phyloP scores from a whole-genome alignment of 1,140 invertebrate genomes.

The Drosophila arawakana region DNA sequence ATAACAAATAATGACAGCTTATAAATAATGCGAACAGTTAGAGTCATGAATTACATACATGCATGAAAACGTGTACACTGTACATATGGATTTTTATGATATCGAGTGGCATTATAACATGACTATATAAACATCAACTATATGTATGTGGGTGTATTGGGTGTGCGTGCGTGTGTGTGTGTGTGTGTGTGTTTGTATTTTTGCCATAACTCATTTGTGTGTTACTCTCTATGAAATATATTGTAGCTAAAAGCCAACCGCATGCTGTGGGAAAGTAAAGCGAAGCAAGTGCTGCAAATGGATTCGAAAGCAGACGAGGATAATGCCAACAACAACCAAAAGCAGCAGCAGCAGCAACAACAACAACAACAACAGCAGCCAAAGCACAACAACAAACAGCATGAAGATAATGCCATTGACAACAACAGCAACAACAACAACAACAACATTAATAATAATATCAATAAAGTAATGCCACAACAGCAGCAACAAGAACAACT shows the following conservation, averaged over 20 bases:
- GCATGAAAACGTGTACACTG: background rate
- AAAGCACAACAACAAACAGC: conserved; percentile 42
- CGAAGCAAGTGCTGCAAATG: conserved; percentile 85
- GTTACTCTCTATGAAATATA: conserved; percentile 23
- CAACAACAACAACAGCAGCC: too few relatives aligned
- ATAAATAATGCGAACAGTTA: conserved; percentile 44
- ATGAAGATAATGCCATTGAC: conserved; percentile 36
- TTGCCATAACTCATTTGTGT: conserved; percentile 15
- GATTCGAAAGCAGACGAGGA: conserved; percentile 65
- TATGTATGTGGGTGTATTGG: background rate
- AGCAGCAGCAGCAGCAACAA: too few relatives aligned
- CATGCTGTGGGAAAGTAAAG: conserved; percentile 86
- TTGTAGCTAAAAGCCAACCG: conserved; percentile 86
- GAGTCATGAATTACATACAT: conserved; percentile 15
- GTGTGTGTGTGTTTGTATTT: conserved; percentile 13
- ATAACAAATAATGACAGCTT: conserved; percentile 41
- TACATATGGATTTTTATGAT: conserved; percentile 23
- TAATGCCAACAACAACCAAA: conserved; percentile 43
- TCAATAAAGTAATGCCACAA: conserved; percentile 63
- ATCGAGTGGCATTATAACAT: conserved; percentile 21
- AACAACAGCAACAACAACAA: conserved; percentile 26
- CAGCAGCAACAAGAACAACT: conserved; percentile 28
- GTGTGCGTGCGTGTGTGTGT: conserved; percentile 17
- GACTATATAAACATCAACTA: background rate
- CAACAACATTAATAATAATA: conserved; percentile 47